Conservation (phyloP, 2,797 vertebrate species). For the Mormyrus proboscirostris region DNA sequence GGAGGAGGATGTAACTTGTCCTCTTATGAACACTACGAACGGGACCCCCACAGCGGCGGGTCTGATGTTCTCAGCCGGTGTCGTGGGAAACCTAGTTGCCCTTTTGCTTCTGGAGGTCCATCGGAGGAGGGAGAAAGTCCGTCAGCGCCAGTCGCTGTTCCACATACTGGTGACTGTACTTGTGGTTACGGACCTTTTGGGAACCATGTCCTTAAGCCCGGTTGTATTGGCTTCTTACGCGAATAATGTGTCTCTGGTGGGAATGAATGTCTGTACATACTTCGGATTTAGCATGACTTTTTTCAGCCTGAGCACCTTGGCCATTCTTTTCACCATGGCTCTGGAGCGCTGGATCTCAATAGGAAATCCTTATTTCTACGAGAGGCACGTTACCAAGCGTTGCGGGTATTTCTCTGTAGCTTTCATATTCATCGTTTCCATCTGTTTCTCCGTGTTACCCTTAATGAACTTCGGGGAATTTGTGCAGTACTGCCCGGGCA, state of each 20-base stretch:
- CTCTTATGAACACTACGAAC: background rate
- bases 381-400: constrained; percentile 37
- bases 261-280: constrained; percentile 55
- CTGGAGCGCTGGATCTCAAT: constrained; percentile 55
- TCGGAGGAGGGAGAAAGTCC: constrained; percentile 29
- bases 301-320: constrained; percentile 72
- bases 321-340: constrained; percentile 71
- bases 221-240: constrained; percentile 69
- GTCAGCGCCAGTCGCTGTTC: constrained; percentile 53
- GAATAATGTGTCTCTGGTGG: constrained; percentile 47
- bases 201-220: constrained; percentile 72
- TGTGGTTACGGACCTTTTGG: constrained; percentile 74
- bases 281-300: constrained; percentile 78
- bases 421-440: constrained; percentile 52
- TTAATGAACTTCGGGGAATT: constrained; percentile 55
- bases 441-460: constrained; percentile 62
- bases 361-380: constrained; percentile 47
- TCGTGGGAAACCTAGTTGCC: constrained; percentile 70
- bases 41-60: constrained; percentile 51
- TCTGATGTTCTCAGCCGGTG: constrained; percentile 69
- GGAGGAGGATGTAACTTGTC: constrained; percentile 31
- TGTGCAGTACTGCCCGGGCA: constrained; percentile 70
- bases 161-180: constrained; percentile 67
- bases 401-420: constrained; percentile 48
- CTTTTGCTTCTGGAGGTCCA: constrained; percentile 62